A percentile compares a stretch with the other conserved stretches of the same genome.
Evolutionary conservation across 2,113 vertebrate species (phyloP).

Genomic region (Hyperopisus bebe): DNA sequence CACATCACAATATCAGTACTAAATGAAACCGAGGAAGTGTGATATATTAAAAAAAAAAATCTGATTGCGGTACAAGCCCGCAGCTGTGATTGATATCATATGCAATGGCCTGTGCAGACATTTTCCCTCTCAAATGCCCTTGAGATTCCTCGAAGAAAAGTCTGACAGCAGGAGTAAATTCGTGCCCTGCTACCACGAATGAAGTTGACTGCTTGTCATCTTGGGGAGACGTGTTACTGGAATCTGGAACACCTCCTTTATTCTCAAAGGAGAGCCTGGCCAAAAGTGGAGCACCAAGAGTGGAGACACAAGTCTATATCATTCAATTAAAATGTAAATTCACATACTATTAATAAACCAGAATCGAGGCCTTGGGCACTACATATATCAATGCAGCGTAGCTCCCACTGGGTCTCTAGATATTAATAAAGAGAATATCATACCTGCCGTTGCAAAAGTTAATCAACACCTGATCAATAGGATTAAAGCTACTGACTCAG

Average conservation of each 20-base stretch:
- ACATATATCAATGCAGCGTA: constrained; percentile 34
- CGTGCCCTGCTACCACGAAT: constrained; percentile 44
- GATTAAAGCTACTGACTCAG: constrained; percentile 29
- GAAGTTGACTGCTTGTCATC: constrained; percentile 51
- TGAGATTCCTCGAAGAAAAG: constrained; percentile 30
- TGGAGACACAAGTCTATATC: constrained; percentile 36
- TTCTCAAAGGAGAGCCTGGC: constrained; percentile 40
- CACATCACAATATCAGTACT: constrained; percentile 36
- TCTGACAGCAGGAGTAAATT: constrained; percentile 39
- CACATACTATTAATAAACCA: constrained; percentile 24
- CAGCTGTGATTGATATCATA: constrained; percentile 23
- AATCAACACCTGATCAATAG: constrained; percentile 32
- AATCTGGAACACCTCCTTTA: constrained; percentile 40
- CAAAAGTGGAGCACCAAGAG: constrained; percentile 22
- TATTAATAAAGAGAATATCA: constrained; percentile 34
- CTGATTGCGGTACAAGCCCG: constrained; percentile 22
- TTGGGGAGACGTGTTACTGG: constrained; percentile 38
- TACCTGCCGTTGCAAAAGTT: constrained; percentile 9
- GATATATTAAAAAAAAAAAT: constrained; percentile 26
- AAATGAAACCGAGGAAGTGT: constrained; percentile 39
- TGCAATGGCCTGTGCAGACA: neutral
- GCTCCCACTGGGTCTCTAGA: constrained; percentile 19
- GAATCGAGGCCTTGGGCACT: constrained; percentile 35
- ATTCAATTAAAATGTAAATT: constrained; percentile 63
- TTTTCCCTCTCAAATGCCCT: constrained; percentile 5